Evolutionary conservation across 2,888 invertebrate genomes (phyloP).

Genomic region (Mimumesa dahlbomi): DNA sequence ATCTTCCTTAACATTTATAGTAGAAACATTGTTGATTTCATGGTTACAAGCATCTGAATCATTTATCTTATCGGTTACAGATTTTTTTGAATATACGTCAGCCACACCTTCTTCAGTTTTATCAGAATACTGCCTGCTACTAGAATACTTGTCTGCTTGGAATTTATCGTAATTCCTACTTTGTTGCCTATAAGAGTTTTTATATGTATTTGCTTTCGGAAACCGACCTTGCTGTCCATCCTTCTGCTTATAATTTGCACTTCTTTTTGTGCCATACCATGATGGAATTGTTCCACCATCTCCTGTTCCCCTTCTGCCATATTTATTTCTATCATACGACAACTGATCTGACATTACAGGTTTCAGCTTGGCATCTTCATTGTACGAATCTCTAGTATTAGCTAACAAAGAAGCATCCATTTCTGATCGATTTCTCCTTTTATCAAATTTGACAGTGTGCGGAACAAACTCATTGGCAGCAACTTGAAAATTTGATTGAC

Average conservation of each 20-base stretch:
- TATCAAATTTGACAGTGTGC: slow-evolving; percentile 59
- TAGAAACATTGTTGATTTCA: slow-evolving; percentile 3
- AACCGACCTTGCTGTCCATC: slow-evolving; percentile 53
- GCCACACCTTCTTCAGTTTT: slow-evolving; percentile 1
- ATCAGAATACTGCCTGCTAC: slow-evolving; percentile 37
- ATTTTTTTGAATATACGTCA: background rate
- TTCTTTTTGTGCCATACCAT: slow-evolving; percentile 55
- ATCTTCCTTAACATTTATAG: slow-evolving; percentile 18
- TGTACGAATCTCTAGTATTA: background rate
- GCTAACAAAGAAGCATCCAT: background rate
- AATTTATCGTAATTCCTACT: slow-evolving; percentile 62
- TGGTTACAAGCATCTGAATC: background rate
- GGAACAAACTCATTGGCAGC: slow-evolving; percentile 84
- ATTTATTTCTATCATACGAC: slow-evolving; percentile 46
- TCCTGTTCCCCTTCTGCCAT: too few relatives aligned
- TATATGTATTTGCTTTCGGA: slow-evolving; percentile 43
- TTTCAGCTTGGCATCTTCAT: slow-evolving; percentile 9
- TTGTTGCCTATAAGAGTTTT: slow-evolving; percentile 50
- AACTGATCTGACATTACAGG: slow-evolving; percentile 9
- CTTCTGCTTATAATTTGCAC: slow-evolving; percentile 51
- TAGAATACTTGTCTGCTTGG: slow-evolving; percentile 62
- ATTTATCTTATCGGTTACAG: too few relatives aligned
- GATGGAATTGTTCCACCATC: too few relatives aligned
- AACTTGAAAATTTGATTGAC: slow-evolving; percentile 82
- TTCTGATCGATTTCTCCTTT: background rate